Percentiles rank a stretch among this genome's conserved stretches.
Conservation (phyloP, 2,888 invertebrate species). For the Chrysolina oricalcia region DNA sequence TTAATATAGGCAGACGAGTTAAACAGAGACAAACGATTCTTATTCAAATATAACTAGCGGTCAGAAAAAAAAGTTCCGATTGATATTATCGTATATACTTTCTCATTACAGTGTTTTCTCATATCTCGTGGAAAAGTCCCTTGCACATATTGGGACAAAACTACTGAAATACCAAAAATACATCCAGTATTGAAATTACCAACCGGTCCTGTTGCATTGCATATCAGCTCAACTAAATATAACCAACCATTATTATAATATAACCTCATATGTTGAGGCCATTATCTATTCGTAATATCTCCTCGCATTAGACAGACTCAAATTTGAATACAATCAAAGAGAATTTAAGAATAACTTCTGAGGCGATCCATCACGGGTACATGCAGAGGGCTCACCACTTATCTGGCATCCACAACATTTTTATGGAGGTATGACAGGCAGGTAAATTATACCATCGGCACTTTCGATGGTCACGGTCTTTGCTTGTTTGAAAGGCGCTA, state of each 20-base stretch:
- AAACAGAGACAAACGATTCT: too few species aligned
- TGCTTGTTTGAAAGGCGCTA: not conserved
- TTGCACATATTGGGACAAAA: too few species aligned
- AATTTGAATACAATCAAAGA: slow-evolving; percentile 17
- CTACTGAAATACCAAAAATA: too few species aligned
- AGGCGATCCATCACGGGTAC: not conserved
- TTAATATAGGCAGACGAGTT: too few species aligned
- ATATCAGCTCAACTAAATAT: not conserved
- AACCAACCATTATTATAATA: not conserved
- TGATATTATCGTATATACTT: too few species aligned
- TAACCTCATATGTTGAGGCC: not conserved
- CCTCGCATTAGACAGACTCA: not conserved
- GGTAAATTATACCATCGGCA: slow-evolving; percentile 5
- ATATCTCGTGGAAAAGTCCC: too few species aligned
- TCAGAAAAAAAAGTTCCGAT: too few species aligned
- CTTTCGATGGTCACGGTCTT: not conserved
- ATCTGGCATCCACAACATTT: not conserved
- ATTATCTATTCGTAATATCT: slow-evolving; percentile 16
- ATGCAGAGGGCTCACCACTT: slow-evolving; percentile 14
- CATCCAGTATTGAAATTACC: too few species aligned
- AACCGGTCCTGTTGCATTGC: slow-evolving; percentile 6
- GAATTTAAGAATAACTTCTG: slow-evolving; percentile 4
- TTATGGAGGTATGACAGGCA: slow-evolving; percentile 2
- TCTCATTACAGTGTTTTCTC: too few species aligned
- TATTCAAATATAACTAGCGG: too few species aligned